Evolutionary conservation across 2,113 vertebrate species (phyloP), one percentile per base, ranked within the genome.

Genomic region (Chascanopsetta lugubris): DNA sequence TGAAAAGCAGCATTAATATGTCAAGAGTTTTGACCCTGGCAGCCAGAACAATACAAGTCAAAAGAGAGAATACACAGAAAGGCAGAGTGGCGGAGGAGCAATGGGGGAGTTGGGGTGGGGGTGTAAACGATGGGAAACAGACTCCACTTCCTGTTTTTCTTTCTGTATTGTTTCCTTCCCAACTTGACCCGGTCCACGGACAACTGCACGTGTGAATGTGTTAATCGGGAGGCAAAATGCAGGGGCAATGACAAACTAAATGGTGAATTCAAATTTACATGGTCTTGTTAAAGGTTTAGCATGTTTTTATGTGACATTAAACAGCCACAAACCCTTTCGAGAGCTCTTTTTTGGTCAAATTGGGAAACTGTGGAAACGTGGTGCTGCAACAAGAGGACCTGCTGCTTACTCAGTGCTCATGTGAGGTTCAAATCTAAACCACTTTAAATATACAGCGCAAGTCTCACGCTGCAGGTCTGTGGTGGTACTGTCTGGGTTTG

Each of bases 141-240:
- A 83, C 64, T 72, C 48, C 36, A 68, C 77, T 86, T 93, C 91
- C 91, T 92, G 89, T 90, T 90, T 86, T 90, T 86, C 85, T 76
- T 87, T 84, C 69, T 36, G 72, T 92, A 92, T 92, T 89, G 84
- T 92, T 92, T 91, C 89, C 91, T 91, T 88, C 82, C 78, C 57
- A 61, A 60, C 34, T 63, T 77, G 75, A 83, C 51, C 59, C 32
- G 70, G 34, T 51, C 36, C 40, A 1, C 4, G 55, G 48, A 30
- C 3, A 27, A 17, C n/a, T 60, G 43, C 34, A 75, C 22, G 26
- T 79, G 78, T 60, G 45, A 80, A 76, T 58, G 42, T 38, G 62
- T 15, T 21, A 9, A 30, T 0, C n/a, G 15, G 38, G 60, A 69
- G 46, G 20, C 47, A 22, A 46, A 34, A 38, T 34, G 32, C 47